Conservation (phyloP, 2,797 vertebrate species). For the Peromyscus attwateri region DNA sequence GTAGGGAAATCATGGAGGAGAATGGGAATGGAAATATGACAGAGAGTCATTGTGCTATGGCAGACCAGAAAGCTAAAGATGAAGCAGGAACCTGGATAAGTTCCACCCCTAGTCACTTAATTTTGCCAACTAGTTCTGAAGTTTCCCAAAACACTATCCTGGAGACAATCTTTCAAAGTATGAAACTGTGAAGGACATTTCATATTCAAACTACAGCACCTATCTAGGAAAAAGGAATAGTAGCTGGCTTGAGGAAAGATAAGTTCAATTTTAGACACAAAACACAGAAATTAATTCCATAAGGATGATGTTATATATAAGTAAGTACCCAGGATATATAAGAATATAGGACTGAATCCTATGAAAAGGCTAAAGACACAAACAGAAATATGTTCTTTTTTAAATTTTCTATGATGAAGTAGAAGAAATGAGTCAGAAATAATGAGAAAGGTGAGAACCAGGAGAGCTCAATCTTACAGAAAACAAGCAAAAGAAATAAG, state of each 20-base stretch:
- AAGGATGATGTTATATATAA: background rate
- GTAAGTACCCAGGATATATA: background rate
- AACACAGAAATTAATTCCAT: background rate
- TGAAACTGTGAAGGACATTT: background rate
- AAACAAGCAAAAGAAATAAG: slow-evolving; percentile 20
- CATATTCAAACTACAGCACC: background rate
- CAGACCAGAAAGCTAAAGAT: background rate
- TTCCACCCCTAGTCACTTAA: background rate
- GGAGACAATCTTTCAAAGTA: background rate
- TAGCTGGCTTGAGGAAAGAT: background rate
- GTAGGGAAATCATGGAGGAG: background rate
- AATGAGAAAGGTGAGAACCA: background rate
- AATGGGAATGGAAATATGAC: background rate
- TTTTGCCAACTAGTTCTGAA: background rate
- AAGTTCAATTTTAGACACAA: background rate
- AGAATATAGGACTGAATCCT: background rate
- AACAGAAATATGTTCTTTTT: background rate
- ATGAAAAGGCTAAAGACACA: background rate
- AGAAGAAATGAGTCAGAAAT: slow-evolving; percentile 15
- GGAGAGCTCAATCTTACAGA: background rate
- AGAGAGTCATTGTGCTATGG: background rate
- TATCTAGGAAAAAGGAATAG: background rate
- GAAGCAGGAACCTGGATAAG: background rate
- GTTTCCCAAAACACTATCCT: background rate
- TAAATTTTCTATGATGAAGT: background rate